phyloP scores from a whole-genome alignment of 64 coral and sea anemone species.

The Pachyseris speciosa region DNA sequence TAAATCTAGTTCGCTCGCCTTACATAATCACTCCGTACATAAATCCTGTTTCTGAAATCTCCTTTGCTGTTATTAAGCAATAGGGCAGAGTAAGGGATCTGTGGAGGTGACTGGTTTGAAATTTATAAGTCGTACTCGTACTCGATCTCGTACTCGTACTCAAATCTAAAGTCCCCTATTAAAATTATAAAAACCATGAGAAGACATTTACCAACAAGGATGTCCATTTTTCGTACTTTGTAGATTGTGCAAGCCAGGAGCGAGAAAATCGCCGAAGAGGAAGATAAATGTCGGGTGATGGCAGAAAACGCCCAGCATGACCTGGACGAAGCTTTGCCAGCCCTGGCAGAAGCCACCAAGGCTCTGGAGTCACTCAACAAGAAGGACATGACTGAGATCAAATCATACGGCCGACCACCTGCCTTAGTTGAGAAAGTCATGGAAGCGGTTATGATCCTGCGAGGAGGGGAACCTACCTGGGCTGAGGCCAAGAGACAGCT shows the following conservation, averaged over 20 bases:
- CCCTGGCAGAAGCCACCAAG: conserved; percentile 93
- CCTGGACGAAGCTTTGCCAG: conserved; percentile 93
- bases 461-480: conserved; percentile 96
- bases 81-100: no score
- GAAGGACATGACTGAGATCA: conserved; percentile 99
- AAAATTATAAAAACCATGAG: not conserved
- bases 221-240: not conserved
- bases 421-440: conserved; percentile 98
- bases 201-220: not conserved
- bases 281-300: conserved; percentile 98
- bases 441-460: conserved; percentile 98
- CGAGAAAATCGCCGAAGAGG: conserved; percentile 97
- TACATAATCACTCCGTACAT: no score
- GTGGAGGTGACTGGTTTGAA: no score
- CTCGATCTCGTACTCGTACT: no score
- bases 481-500: conserved; percentile 97
- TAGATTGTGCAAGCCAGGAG: conserved; percentile 97
- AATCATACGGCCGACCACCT: conserved; percentile 94
- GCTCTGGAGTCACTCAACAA: conserved; percentile 96
- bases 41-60: no score
- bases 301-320: conserved; percentile 96
- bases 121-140: no score
- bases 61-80: no score
- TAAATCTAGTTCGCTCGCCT: no score
- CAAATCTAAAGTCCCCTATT: no score